Evolutionary conservation across 2,797 vertebrate species (phyloP), one percentile per base, ranked within the genome.

Genomic region (Rhinogobio ventralis): DNA sequence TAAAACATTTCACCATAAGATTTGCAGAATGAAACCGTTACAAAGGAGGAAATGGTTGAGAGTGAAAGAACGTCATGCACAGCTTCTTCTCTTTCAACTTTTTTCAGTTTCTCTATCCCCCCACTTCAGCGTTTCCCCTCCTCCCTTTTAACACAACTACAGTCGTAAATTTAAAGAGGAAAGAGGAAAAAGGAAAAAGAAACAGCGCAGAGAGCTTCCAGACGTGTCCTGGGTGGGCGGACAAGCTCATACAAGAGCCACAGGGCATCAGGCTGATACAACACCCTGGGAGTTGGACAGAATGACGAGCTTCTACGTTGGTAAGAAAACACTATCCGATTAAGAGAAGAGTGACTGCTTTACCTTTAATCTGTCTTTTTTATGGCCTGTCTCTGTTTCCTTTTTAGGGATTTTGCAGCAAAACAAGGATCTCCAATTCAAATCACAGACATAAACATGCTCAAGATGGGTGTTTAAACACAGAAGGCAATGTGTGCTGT

Each of bases 11-110:
- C 23, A 28, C 30, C 23, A 15, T 42, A 30, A 42, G 51, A 83
- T 74, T 87, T 90, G 87, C 87, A 80, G 55, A 87, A 39, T 49
- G 36, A 86, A 88, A 91, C 84, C 1, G 68, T 53, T 30, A 45
- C 30, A 25, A 19, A 64, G 15, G 62, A 76, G 66, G 33, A 76
- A 60, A 19, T 17, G 30, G 30, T 8, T 53, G 15, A 85, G 46
- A 72, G 39, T 51, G 39, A 68, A 39, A 64, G 9, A 71, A 83
- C 62, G 64, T 79, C 79, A 80, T 42, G 17, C 20, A 49, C 13
- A 0, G 36, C 75, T 66, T 60, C 19, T 67, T 85, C 60, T 33
- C 51, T 78, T 79, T 64, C 1, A 69, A 55, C 49, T 73, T 74
- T 75, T 49, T 55, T 19, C 67, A 25, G 28, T n/a, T 11, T 49